These are phyloP conservation scores for Cantharis nigra DNA, from an alignment of 2,888 invertebrate species.

Conservation along the genomic window DNA sequence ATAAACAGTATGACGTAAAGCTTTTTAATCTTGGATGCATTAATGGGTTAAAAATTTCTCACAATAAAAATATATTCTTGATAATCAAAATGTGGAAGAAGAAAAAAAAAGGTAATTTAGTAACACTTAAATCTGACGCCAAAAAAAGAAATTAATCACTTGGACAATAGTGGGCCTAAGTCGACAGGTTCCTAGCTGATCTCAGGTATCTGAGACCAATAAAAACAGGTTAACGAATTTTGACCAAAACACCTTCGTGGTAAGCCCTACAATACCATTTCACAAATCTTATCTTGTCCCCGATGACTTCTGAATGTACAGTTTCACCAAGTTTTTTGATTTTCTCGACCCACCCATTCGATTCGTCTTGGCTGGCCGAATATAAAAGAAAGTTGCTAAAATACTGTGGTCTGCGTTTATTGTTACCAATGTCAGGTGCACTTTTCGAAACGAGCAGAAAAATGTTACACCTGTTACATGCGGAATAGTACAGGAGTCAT, in stretches of 20 bases:
- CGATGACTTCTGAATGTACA: conserved; percentile 30
- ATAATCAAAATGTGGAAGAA: neutral
- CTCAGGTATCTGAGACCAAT: conserved; percentile 8
- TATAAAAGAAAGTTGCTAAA: neutral
- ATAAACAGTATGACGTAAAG: neutral
- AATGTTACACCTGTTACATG: conserved; percentile 17
- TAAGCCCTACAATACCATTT: neutral
- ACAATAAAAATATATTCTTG: neutral
- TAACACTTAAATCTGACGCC: conserved; percentile 21
- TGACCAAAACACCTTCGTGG: conserved; percentile 12
- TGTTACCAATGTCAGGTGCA: neutral
- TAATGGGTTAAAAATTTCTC: neutral
- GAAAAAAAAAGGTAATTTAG: conserved; percentile 21
- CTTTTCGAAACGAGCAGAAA: neutral
- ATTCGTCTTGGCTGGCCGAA: neutral
- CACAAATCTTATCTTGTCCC: conserved; percentile 22
- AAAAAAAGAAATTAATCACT: conserved; percentile 27
- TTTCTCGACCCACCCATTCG: neutral
- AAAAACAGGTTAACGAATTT: conserved; percentile 15
- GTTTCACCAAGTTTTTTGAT: conserved; percentile 16
- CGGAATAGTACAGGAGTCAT: neutral
- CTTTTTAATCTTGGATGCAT: neutral
- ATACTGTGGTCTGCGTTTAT: neutral
- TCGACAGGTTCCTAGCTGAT: conserved; percentile 21
- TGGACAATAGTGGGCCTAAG: conserved; percentile 21